These are phyloP conservation scores for Trissolcus basalis DNA, from an alignment of 1,140 invertebrate species.

Conservation along the genomic window DNA sequence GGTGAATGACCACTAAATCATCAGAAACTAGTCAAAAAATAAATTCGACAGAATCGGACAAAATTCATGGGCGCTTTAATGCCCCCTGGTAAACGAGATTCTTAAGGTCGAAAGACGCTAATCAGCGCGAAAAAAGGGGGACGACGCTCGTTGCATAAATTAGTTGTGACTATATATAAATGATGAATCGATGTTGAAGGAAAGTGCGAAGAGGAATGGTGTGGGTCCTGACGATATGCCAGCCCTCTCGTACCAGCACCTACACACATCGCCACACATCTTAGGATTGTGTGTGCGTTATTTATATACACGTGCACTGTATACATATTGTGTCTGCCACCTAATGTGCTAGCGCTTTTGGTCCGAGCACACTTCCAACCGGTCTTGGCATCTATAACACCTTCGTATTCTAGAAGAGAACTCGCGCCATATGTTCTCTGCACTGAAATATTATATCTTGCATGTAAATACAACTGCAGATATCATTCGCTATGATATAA, in stretches of 20 bases:
- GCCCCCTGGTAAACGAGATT: conserved; percentile 9
- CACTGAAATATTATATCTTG: conserved; percentile 45
- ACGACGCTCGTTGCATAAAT: conserved; percentile 30
- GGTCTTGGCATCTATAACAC: conserved; percentile 47
- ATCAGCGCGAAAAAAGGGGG: conserved; percentile 22
- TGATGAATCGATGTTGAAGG: conserved; percentile 49
- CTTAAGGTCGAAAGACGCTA: conserved; percentile 17
- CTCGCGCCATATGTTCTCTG: conserved; percentile 30
- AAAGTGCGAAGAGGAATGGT: conserved; percentile 48
- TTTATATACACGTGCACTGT: conserved; percentile 10
- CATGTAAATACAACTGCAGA: conserved; percentile 36
- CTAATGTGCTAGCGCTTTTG: conserved; percentile 29
- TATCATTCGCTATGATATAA: neutral
- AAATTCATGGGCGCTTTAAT: conserved; percentile 11
- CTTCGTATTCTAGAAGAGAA: conserved; percentile 27
- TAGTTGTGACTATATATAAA: conserved; percentile 35
- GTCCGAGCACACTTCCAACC: conserved; percentile 55
- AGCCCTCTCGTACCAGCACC: conserved; percentile 38
- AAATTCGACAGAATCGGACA: too few species aligned
- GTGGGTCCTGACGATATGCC: conserved; percentile 35
- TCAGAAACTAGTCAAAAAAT: too few species aligned
- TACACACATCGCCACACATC: neutral
- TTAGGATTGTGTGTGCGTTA: conserved; percentile 1
- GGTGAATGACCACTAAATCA: too few species aligned
- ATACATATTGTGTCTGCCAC: conserved; percentile 21